phyloP scores from a whole-genome alignment of 2,113 vertebrate genomes.

The Rhinogobius similis region DNA sequence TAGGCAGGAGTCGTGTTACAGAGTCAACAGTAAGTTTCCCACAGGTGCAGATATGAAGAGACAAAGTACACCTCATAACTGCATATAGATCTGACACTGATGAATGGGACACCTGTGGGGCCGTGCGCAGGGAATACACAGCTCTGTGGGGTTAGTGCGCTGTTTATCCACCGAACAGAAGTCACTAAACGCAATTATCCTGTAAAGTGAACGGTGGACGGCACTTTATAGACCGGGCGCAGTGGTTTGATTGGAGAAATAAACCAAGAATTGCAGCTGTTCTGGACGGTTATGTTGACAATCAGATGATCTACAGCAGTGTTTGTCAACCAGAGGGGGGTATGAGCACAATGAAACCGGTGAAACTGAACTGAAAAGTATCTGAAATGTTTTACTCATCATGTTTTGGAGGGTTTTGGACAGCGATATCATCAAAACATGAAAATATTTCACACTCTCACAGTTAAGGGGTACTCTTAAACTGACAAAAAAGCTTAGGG shows the following conservation, averaged over 20 bases:
- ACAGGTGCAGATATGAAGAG: conserved; percentile 11
- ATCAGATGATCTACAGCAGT: too few species aligned
- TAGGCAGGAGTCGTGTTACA: conserved; percentile 37
- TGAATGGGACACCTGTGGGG: conserved; percentile 9
- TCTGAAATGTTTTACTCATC: too few species aligned
- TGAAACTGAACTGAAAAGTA: too few species aligned
- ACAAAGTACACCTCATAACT: conserved; percentile 23
- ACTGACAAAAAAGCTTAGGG: too few species aligned
- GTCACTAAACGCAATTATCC: not conserved
- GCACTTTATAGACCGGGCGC: not conserved
- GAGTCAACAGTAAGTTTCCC: conserved; percentile 40
- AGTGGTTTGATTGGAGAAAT: not conserved
- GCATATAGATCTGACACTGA: not conserved
- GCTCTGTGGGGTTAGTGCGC: conserved; percentile 11
- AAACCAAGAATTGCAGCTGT: not conserved
- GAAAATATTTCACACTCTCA: too few species aligned
- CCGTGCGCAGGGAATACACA: conserved; percentile 7
- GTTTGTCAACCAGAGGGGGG: too few species aligned
- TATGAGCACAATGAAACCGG: too few species aligned
- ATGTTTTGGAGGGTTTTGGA: too few species aligned
- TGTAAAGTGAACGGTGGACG: conserved; percentile 3
- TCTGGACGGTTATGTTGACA: too few species aligned
- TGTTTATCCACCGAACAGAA: not conserved
- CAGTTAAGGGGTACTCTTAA: too few species aligned
- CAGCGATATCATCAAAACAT: too few species aligned